A percentile compares a stretch with the other conserved stretches of the same genome.
These are phyloP conservation scores for Cyphomyrus plagiostoma DNA, from an alignment of 2,113 vertebrate species.

Conservation along the genomic window DNA sequence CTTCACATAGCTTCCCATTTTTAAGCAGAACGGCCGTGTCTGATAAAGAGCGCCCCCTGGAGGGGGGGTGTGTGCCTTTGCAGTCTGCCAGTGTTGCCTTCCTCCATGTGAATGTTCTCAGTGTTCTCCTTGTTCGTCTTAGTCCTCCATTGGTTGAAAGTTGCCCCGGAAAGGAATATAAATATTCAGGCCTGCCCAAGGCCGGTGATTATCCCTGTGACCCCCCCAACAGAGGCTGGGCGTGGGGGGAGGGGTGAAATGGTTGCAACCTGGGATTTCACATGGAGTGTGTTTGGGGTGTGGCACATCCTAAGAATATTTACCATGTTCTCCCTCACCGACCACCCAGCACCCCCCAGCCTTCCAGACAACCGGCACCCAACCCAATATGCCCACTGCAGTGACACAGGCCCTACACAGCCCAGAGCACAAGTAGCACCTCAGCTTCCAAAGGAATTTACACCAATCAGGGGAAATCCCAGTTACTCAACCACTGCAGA, in stretches of 20 bases:
- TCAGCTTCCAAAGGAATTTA: background rate
- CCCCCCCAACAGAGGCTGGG: slow-evolving; percentile 31
- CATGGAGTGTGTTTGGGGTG: background rate
- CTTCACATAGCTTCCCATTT: background rate
- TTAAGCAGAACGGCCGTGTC: background rate
- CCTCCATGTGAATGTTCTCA: slow-evolving; percentile 1
- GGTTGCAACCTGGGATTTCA: slow-evolving; percentile 9
- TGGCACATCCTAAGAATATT: background rate
- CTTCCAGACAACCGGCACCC: background rate
- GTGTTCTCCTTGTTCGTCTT: background rate
- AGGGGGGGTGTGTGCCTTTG: background rate
- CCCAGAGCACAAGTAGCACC: background rate
- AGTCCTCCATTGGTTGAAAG: background rate
- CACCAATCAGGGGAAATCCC: background rate
- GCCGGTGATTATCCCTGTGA: slow-evolving; percentile 38
- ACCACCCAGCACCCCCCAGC: background rate
- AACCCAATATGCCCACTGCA: background rate
- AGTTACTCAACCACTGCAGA: background rate
- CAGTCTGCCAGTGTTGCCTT: slow-evolving; percentile 13
- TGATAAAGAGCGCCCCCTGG: background rate
- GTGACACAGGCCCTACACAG: no score
- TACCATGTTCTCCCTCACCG: background rate
- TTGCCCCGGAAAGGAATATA: slow-evolving; percentile 32
- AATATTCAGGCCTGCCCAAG: slow-evolving; percentile 34
- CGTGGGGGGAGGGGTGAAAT: background rate